Percentiles rank a stretch among this genome's conserved stretches.
Evolutionary conservation across 1,140 invertebrate genomes (phyloP).

Genomic region (Nylanderia fulva): DNA sequence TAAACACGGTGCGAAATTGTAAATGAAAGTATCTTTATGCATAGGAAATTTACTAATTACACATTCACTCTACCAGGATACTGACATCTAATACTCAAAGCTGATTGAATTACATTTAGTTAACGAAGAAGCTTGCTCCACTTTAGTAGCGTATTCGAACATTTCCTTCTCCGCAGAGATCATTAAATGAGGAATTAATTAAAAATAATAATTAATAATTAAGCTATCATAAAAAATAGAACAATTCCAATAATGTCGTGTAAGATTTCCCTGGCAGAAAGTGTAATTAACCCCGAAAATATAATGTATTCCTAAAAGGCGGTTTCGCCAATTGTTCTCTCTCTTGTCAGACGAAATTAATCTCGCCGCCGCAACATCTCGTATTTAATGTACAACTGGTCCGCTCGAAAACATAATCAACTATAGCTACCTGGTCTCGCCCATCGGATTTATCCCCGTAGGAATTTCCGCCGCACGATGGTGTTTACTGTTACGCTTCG

Average conservation of each 20-base stretch:
- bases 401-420: constrained; percentile 37
- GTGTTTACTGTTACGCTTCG: constrained; percentile 16
- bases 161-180: not conserved
- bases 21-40: constrained; percentile 25
- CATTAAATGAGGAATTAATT: not conserved
- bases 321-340: constrained; percentile 3
- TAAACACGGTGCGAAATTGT: constrained; percentile 19
- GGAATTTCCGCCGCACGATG: constrained; percentile 28
- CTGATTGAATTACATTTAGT: constrained; percentile 18
- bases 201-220: not conserved
- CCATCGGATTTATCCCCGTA: constrained; percentile 28
- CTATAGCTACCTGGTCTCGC: constrained; percentile 42
- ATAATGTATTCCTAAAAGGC: not conserved
- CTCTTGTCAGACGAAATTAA: constrained; percentile 5
- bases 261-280: not conserved
- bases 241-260: not conserved
- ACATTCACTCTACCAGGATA: constrained; percentile 20
- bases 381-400: too few species aligned
- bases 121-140: not conserved
- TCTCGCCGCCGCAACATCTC: not conserved
- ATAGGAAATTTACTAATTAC: constrained; percentile 47
- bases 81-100: not conserved
- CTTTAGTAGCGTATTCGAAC: not conserved
- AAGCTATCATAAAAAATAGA: not conserved
- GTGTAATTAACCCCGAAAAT: not conserved